Conservation (phyloP, 2,888 invertebrate genomes). For the Drosophila neotestacea region DNA sequence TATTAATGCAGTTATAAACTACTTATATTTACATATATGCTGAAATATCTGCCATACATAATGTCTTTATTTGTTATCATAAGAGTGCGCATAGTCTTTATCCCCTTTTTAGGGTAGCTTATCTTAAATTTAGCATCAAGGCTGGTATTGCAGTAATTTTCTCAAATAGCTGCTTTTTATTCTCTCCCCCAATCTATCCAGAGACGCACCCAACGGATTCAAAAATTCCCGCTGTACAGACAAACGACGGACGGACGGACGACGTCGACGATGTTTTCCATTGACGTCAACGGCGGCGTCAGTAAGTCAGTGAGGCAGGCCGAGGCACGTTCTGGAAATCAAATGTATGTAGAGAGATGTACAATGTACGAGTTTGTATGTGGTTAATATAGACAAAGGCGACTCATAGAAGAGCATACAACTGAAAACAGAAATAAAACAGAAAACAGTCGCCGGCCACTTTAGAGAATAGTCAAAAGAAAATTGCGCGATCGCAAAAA, state of each 20-base stretch:
- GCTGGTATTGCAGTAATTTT: conserved; percentile 31
- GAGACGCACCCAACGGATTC: conserved; percentile 20
- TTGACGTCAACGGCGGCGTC: conserved; percentile 73
- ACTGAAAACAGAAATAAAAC: conserved; percentile 46
- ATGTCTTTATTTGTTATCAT: neutral
- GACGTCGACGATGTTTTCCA: conserved; percentile 27
- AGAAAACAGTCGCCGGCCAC: conserved; percentile 36
- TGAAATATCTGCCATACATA: neutral
- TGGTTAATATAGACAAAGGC: conserved; percentile 51
- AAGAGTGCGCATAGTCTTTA: too few species aligned
- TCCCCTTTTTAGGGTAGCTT: neutral
- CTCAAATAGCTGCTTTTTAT: conserved; percentile 39
- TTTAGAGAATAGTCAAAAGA: conserved; percentile 49
- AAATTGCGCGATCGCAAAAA: conserved; percentile 34
- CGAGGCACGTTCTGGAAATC: conserved; percentile 78
- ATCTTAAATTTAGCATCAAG: conserved; percentile 55
- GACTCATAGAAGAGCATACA: conserved; percentile 28
- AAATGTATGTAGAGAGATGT: conserved; percentile 42
- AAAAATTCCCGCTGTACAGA: conserved; percentile 34
- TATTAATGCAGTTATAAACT: too few species aligned
- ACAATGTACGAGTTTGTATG: conserved; percentile 3
- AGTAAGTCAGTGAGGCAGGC: conserved; percentile 65
- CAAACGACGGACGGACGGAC: conserved; percentile 3
- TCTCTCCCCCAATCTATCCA: conserved; percentile 41
- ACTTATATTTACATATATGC: too few species aligned